Base-by-base conservation (phyloP, 2,113 vertebrate genomes). In the Struthidea cinerea region DNA sequence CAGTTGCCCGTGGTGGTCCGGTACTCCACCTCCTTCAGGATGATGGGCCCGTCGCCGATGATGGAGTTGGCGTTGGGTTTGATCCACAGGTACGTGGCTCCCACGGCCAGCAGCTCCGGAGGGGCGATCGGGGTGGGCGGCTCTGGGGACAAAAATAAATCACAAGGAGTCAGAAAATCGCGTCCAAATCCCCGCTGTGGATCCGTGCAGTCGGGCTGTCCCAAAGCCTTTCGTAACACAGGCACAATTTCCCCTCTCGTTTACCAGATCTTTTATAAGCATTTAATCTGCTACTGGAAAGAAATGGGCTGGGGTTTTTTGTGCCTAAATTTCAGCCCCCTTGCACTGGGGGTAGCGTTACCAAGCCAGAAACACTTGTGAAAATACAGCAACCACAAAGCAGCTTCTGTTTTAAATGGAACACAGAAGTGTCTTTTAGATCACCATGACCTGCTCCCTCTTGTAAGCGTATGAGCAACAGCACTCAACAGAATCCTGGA, bases 61-160 rank as follows among this genome's bases (percentile, higher is more conserved):
- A 99, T 99, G 92, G 99, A 99, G 97, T 99, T 99, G 95, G 99
- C 99, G 1, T 99, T 99, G 78, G 99, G 99, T 77, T 99, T 99
- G 98, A 99, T 99, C 99, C 99, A 99, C 57, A 99, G 97, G 97
- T 99, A 99, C 1, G 99, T 99, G 95, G 99, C 99, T 6, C 99
- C 99, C 2, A 99, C 99, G 0, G 99, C 98, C 49, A 99, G 98
- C 13, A 99, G 98, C 96, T 99, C 99, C 0, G 99, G 99, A 1
- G 99, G 99, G 1, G 99, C 99, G 1, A 99, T 99, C 28, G 99
- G 99, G 0, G 99, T 99, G 30, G 99, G 99, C 4, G 99, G 99
- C 53, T 99, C 99, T 99, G 98, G 2, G 89, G 93, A 59, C 26
- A 86, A 4, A 21, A 89, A 64, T 46, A 84, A 77, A 68, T 1